Evolutionary conservation across 2,113 vertebrate genomes (phyloP), one percentile per base, ranked within the genome.

Genomic region (Hystrix brachyura): DNA sequence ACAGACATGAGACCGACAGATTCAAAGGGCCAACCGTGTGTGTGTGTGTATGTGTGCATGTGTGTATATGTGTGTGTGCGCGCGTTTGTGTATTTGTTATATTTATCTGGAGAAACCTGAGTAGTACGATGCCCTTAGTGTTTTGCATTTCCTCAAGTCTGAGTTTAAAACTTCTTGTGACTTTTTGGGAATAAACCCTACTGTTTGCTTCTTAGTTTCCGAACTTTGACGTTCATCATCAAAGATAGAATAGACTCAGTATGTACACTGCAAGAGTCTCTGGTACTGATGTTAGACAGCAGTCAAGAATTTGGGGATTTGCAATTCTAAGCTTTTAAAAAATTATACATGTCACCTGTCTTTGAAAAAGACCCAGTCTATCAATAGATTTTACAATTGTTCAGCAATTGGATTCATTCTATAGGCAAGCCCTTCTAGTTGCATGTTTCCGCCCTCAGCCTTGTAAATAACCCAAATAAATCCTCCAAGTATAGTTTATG

Each of bases 391-490:
- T 90, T 78, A 83, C 81, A 89, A 53, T 92, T 97, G 86, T 90
- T 95, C 18, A 80, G 72, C 71, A 67, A 93, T 81, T 69, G 60
- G 53, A 88, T 80, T 96, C 53, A 91, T 85, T 96, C 87, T 91
- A 17, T 51, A 91, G 43, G 34, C 72, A 94, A 87, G 69, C 46
- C 81, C 94, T 88, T 96, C 64, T 86, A 80, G 97, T 88, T 91
- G 78, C 67, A 72, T 93, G 80, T 93, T 96, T 90, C n/a, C 34
- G 96, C 95, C 67, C 60, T 78, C 97, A 95, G 97, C 29, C 85
- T 93, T 96, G 92, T 95, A 97, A 98, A 95, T 84, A 97, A 95
- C 72, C 81, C 67, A 97, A 65, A 97, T 95, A 97, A 96, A 95
- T 96, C 62, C 90, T 96, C 82, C 79, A 93, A 81, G 86, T 91